phyloP scores from a whole-genome alignment of 2,888 invertebrate genomes.

The Trissoscelio sp. region DNA sequence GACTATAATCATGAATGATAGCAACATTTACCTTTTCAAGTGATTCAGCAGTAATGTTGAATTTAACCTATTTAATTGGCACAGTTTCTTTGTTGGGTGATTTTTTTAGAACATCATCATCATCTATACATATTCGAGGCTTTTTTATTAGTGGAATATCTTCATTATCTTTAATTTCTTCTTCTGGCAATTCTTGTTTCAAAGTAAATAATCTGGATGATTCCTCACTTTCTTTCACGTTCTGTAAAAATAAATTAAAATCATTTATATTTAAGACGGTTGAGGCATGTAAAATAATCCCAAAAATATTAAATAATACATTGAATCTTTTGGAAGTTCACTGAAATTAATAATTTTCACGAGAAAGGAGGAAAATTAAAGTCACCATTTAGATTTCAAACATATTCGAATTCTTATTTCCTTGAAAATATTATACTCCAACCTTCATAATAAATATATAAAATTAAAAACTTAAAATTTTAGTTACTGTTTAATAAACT shows the following conservation, averaged over 20 bases:
- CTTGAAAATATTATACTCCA: no score
- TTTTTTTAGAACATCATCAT: not conserved
- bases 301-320: no score
- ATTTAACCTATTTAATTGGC: conserved; percentile 12
- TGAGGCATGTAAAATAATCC: no score
- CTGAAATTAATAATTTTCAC: no score
- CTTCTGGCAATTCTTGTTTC: not conserved
- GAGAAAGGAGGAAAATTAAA: no score
- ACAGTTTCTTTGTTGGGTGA: not conserved
- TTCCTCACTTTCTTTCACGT: not conserved
- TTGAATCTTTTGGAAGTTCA: no score
- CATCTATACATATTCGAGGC: conserved; percentile 5
- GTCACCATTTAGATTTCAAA: no score
- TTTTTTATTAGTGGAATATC: conserved; percentile 10
- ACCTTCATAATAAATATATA: no score
- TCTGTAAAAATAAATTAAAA: not conserved
- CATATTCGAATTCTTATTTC: no score
- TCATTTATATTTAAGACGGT: not conserved
- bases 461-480: no score
- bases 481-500: not conserved
- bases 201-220: not conserved
- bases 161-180: conserved; percentile 1
- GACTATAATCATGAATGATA: no score
- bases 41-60: not conserved
- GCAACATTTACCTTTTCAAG: not conserved